Evolutionary conservation across 2,888 invertebrate species (phyloP).

Genomic region (Scaptomyza tumidula): DNA sequence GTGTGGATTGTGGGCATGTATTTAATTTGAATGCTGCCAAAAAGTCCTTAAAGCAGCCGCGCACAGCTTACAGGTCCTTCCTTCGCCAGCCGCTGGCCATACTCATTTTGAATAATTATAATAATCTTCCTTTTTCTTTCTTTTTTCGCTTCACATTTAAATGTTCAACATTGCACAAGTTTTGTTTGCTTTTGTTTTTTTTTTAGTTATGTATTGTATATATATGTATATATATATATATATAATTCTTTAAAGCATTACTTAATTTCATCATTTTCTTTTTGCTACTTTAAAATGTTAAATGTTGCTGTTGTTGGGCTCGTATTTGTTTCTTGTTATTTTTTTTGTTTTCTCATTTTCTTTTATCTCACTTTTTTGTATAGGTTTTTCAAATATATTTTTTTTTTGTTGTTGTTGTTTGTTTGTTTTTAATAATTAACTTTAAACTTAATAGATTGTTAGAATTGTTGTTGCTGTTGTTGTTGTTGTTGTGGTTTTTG

Average conservation of each 20-base stretch:
- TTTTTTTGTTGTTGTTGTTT: too few species aligned
- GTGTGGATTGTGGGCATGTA: slow-evolving; percentile 30
- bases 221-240: slow-evolving; percentile 44
- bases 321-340: slow-evolving; percentile 27
- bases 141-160: slow-evolving; percentile 50
- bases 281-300: slow-evolving; percentile 73
- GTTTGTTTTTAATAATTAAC: slow-evolving; percentile 51
- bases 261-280: slow-evolving; percentile 46
- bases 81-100: slow-evolving; percentile 18
- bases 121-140: slow-evolving; percentile 14
- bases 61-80: slow-evolving; percentile 20
- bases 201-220: slow-evolving; percentile 30
- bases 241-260: slow-evolving; percentile 66
- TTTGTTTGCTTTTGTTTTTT: slow-evolving; percentile 41
- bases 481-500: slow-evolving; percentile 55
- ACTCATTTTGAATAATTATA: slow-evolving; percentile 41
- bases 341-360: slow-evolving; percentile 27
- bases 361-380: slow-evolving; percentile 22
- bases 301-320: slow-evolving; percentile 68
- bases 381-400: slow-evolving; percentile 36
- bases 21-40: slow-evolving; percentile 11
- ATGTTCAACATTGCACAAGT: slow-evolving; percentile 78
- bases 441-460: slow-evolving; percentile 79
- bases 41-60: slow-evolving; percentile 12
- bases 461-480: slow-evolving; percentile 71